phyloP scores from a whole-genome alignment of 1,140 invertebrate species.

The Venustaconcha ellipsiformis region DNA sequence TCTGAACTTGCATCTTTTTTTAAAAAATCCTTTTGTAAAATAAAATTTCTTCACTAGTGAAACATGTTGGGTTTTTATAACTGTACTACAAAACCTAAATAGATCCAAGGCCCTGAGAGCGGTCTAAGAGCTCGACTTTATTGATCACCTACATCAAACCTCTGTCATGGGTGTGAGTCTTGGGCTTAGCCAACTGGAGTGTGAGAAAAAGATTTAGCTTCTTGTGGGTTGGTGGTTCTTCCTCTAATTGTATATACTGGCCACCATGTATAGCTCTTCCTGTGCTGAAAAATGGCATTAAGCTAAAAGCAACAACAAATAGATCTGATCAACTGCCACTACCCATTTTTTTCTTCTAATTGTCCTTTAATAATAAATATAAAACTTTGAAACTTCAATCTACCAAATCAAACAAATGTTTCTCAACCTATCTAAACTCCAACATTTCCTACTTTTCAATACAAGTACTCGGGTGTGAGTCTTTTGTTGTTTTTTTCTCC shows the following conservation, averaged over 20 bases:
- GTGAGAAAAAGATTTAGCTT: constrained; percentile 3
- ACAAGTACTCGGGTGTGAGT: too few species aligned
- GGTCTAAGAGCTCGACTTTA: too few species aligned
- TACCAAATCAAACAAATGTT: too few species aligned
- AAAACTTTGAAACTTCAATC: background rate
- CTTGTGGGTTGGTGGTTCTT: background rate
- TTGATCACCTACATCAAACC: background rate
- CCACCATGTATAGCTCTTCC: constrained; percentile 8
- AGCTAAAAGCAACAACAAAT: too few species aligned
- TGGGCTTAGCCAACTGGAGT: background rate
- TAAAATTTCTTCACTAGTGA: background rate
- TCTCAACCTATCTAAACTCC: too few species aligned
- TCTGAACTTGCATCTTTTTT: background rate
- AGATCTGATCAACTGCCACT: background rate
- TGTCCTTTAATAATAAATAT: background rate
- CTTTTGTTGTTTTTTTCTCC: too few species aligned
- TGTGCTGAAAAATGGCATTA: background rate
- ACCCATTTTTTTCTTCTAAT: constrained; percentile 10
- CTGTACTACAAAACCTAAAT: background rate
- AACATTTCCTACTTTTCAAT: too few species aligned
- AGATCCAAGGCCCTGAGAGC: too few species aligned
- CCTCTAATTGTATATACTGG: background rate
- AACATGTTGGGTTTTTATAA: background rate
- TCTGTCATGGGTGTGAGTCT: background rate
- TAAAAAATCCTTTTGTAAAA: background rate